Evolutionary conservation across 2,797 vertebrate species (phyloP).

Genomic region (Naso thynnoides): DNA sequence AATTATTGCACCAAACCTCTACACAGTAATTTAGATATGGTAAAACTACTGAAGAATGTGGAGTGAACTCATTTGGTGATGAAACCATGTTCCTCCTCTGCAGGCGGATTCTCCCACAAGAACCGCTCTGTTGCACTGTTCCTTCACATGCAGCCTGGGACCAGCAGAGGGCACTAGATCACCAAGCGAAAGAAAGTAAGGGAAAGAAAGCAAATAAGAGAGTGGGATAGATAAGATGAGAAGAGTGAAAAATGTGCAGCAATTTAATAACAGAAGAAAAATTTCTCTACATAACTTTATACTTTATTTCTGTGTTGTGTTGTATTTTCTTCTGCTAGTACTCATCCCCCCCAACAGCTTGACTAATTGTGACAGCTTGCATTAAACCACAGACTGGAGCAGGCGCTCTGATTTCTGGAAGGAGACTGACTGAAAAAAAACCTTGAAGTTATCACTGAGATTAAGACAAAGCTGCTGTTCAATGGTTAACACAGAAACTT

Average conservation of each 20-base stretch:
- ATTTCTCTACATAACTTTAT: neutral
- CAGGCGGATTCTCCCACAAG: constrained; percentile 30
- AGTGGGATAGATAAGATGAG: neutral
- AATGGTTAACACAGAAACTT: neutral
- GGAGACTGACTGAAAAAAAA: constrained; percentile 31
- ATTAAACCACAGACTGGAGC: constrained; percentile 39
- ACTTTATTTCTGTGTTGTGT: neutral
- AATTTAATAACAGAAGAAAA: neutral
- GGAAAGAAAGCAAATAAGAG: neutral
- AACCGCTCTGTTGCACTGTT: neutral
- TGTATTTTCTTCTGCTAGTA: neutral
- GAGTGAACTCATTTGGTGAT: no score
- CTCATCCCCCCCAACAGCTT: no score
- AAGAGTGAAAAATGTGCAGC: no score
- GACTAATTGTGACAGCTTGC: constrained; percentile 4
- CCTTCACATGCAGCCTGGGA: constrained; percentile 14
- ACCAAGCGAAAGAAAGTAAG: neutral
- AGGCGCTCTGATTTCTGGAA: constrained; percentile 23
- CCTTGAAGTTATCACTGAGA: neutral
- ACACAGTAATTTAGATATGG: no score
- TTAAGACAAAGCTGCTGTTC: neutral
- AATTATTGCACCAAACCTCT: no score
- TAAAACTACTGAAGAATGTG: no score
- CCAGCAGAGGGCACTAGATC: constrained; percentile 51
- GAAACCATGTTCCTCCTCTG: constrained; percentile 38